Evolutionary conservation across 2,113 vertebrate genomes (phyloP).

Genomic region (Oncorhynchus gorbuscha): DNA sequence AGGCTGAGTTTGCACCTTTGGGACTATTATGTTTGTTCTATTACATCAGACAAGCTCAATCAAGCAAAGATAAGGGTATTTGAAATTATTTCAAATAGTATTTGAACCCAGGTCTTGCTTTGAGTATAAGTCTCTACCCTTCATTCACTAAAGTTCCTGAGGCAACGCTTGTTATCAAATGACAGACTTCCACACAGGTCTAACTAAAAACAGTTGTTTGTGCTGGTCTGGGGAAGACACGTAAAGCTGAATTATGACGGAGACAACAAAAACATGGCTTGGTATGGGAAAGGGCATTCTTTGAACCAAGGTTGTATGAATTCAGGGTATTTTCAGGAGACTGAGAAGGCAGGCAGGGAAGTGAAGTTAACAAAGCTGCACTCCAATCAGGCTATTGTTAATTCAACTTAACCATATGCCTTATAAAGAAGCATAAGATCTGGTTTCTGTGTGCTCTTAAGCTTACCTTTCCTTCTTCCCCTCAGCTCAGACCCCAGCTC

Average conservation of each 20-base stretch:
- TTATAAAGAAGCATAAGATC: constrained; percentile 37
- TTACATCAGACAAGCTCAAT: too few relatives aligned
- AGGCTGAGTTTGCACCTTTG: too few relatives aligned
- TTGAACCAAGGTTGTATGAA: constrained; percentile 10
- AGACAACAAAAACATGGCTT: constrained; percentile 41
- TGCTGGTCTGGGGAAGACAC: constrained; percentile 38
- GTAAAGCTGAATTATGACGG: constrained; percentile 22
- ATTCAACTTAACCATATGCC: constrained; percentile 39
- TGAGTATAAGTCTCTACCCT: constrained; percentile 36
- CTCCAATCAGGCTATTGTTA: constrained; percentile 34
- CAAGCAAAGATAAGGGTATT: too few relatives aligned
- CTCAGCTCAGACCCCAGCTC: neutral
- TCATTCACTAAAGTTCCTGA: constrained; percentile 25
- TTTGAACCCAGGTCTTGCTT: neutral
- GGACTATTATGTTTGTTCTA: too few relatives aligned
- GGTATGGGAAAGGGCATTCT: constrained; percentile 26
- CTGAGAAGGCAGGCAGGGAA: constrained; percentile 9
- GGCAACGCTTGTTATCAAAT: constrained; percentile 48
- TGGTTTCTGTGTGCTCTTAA: constrained; percentile 37
- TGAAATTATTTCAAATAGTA: too few relatives aligned
- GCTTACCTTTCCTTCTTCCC: constrained; percentile 32
- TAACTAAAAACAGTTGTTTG: constrained; percentile 57
- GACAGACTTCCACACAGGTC: constrained; percentile 55
- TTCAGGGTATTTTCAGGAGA: constrained; percentile 1
- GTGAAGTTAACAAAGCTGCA: constrained; percentile 23